Evolutionary conservation across 2,113 vertebrate genomes (phyloP), one percentile per base, ranked within the genome.

Genomic region (Aldabrachelys gigantea): DNA sequence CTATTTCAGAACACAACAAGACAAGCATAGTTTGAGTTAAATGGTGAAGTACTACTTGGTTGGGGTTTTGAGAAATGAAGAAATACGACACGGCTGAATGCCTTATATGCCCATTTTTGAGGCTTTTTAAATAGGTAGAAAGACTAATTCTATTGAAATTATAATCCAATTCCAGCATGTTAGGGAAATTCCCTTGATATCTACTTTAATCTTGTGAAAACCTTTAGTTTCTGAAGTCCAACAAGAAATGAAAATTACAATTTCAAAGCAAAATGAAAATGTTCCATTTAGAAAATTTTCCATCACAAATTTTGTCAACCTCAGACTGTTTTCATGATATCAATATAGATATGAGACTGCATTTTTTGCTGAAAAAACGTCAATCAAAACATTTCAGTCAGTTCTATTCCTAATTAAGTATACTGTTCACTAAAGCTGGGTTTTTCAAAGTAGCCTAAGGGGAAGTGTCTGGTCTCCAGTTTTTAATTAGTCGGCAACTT

Each of bases 41-140:
- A 1, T 1, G 86, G n/a, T 2, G 59, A 38, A 72, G 56, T 29
- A 75, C 82, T 8, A 1, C 44, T n/a, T n/a, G 4, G 12, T 65
- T 81, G 16, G 75, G 53, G 29, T 56, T 25, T 4, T 9, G 49
- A 19, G 47, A 53, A 17, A 62, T 80, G 47, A 25, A 27, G 41
- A 84, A 84, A 41, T 19, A 25, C 27, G 0, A 0, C 44, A 54
- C 1, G 25, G 56, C 24, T 11, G 25, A 57, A 27, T 54, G 21
- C 76, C 75, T 92, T 41, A 54, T 84, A 22, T 35, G 11, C 14
- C 59, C 6, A 44, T 50, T 87, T 3, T 41, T 88, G 16, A 12
- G 62, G 24, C 31, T 8, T 52, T 14, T 79, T 29, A 59, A 44
- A 54, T 14, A 80, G 44, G 57, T 78, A 53, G 80, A 69, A 1